Percentiles rank a stretch among this genome's conserved stretches.
Conservation (phyloP, 2,888 invertebrate genomes). For the Scrobipalpa costella region DNA sequence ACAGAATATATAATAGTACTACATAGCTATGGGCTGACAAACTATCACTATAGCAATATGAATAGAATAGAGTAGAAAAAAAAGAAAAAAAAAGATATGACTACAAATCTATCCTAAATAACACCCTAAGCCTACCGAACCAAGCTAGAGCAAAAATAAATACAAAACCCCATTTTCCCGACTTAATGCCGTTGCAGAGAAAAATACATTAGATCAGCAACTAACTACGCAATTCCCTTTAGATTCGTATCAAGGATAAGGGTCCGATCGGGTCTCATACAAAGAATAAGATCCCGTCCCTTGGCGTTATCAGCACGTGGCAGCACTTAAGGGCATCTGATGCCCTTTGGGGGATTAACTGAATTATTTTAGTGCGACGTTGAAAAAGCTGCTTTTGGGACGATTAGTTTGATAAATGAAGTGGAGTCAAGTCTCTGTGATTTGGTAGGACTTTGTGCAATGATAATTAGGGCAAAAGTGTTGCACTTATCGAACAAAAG, state of each 20-base stretch:
- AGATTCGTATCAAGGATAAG: constrained; percentile 20
- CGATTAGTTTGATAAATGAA: constrained; percentile 19
- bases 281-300: constrained; percentile 10
- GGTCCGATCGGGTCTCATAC: constrained; percentile 42
- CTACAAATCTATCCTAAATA: too few species aligned
- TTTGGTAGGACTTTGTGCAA: background rate
- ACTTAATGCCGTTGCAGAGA: background rate
- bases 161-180: background rate
- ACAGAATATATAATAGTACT: too few species aligned
- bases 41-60: too few species aligned
- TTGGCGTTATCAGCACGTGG: constrained; percentile 52
- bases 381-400: constrained; percentile 14
- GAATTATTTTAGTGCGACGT: constrained; percentile 25
- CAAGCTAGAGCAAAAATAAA: too few species aligned
- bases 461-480: too few species aligned
- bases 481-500: too few species aligned
- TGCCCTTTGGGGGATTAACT: constrained; percentile 48
- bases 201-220: constrained; percentile 9
- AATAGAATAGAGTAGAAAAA: too few species aligned
- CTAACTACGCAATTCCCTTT: constrained; percentile 11
- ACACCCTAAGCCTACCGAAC: too few species aligned
- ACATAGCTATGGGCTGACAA: too few species aligned
- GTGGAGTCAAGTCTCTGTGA: background rate
- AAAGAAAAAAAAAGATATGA: too few species aligned
- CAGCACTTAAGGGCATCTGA: constrained; percentile 46